These are phyloP conservation scores for Tipula helvola DNA, from an alignment of 2,888 invertebrate genomes.

Conservation along the genomic window DNA sequence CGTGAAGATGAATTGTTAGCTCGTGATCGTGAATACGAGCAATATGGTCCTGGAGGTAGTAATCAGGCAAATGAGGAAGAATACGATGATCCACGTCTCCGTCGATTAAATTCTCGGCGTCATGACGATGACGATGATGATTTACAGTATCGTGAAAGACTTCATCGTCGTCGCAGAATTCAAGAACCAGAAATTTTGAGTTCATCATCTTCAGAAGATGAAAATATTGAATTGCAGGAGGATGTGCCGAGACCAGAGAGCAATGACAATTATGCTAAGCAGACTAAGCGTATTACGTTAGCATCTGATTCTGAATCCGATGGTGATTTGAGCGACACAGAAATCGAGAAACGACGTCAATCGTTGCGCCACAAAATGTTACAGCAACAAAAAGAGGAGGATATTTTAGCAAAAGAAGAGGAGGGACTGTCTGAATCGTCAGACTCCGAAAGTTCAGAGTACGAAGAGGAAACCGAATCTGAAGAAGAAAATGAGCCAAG, in stretches of 20 bases:
- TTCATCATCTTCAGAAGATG: conserved; percentile 43
- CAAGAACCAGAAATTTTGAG: conserved; percentile 52
- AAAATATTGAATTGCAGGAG: conserved; percentile 37
- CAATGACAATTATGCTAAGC: conserved; percentile 34
- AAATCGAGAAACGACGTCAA: conserved; percentile 70
- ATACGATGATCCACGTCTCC: conserved; percentile 71
- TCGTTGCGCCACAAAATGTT: conserved; percentile 52
- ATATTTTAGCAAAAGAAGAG: conserved; percentile 41
- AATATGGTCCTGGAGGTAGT: neutral
- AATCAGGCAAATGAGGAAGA: conserved; percentile 30
- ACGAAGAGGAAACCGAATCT: conserved; percentile 71
- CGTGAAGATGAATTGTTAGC: conserved; percentile 10
- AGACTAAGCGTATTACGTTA: conserved; percentile 30
- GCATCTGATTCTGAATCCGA: conserved; percentile 54
- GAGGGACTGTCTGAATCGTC: conserved; percentile 50
- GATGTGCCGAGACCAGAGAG: conserved; percentile 32
- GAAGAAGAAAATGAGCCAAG: conserved; percentile 86
- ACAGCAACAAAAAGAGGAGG: conserved; percentile 58
- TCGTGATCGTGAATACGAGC: neutral
- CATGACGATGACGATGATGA: conserved; percentile 35
- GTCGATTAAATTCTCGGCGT: conserved; percentile 47
- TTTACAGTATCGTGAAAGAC: conserved; percentile 29
- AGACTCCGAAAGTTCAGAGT: conserved; percentile 62
- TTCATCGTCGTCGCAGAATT: conserved; percentile 43
- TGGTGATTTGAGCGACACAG: conserved; percentile 72